Evolutionary conservation across 2,888 invertebrate species (phyloP).

Genomic region (Drosophila acutilabella): DNA sequence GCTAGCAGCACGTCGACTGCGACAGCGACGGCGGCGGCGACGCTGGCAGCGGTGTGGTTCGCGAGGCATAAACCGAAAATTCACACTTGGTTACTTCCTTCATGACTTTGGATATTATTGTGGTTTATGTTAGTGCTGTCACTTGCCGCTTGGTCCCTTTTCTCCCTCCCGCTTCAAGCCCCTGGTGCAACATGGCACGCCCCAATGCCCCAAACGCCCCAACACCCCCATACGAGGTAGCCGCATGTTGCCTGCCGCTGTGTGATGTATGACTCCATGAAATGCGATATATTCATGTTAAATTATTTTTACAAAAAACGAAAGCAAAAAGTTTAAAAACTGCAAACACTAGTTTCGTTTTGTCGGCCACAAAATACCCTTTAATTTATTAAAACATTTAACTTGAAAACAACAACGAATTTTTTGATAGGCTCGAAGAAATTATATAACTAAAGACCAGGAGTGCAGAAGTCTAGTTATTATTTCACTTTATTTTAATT

Average conservation of each 20-base stretch:
- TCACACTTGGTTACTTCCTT: constrained; percentile 80
- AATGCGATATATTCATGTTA: constrained; percentile 80
- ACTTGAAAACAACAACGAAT: too few species aligned
- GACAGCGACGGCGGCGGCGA: constrained; percentile 23
- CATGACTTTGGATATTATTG: constrained; percentile 80
- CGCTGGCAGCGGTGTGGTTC: constrained; percentile 44
- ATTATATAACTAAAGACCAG: too few species aligned
- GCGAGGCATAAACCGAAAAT: constrained; percentile 77
- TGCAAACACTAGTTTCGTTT: not conserved
- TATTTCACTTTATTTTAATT: too few species aligned
- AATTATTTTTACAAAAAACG: constrained; percentile 63
- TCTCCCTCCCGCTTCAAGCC: not conserved
- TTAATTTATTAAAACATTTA: too few species aligned
- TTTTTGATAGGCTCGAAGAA: too few species aligned
- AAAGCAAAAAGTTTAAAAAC: constrained; percentile 12
- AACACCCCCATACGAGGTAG: constrained; percentile 12
- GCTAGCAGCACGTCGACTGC: constrained; percentile 22
- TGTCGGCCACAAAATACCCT: not conserved
- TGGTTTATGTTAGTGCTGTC: constrained; percentile 79
- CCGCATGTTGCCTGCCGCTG: constrained; percentile 51
- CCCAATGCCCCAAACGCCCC: constrained; percentile 34
- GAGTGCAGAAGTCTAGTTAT: too few species aligned
- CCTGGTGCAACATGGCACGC: constrained; percentile 16
- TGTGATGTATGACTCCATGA: constrained; percentile 79
- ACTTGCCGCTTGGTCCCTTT: constrained; percentile 54